These are phyloP conservation scores for Lathronympha strigana DNA, from an alignment of 2,888 invertebrate species.

Conservation along the genomic window DNA sequence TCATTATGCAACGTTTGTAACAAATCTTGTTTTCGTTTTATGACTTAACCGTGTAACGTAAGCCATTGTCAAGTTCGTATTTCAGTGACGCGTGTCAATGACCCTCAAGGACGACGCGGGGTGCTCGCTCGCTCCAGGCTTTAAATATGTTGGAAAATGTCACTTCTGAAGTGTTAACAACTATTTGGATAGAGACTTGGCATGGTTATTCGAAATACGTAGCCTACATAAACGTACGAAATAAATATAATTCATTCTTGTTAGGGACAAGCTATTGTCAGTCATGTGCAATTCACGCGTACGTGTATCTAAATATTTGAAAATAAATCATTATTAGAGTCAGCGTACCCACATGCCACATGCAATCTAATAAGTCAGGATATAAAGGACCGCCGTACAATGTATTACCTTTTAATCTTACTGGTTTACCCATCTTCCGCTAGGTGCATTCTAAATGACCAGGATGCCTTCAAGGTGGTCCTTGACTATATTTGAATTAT, in stretches of 20 bases:
- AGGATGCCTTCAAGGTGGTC: too few relatives aligned
- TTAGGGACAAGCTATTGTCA: background rate
- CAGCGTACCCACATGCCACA: too few relatives aligned
- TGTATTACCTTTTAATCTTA: too few relatives aligned
- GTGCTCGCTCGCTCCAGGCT: slow-evolving; percentile 12
- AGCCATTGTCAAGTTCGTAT: slow-evolving; percentile 37
- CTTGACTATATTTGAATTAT: too few relatives aligned
- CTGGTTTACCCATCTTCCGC: too few relatives aligned
- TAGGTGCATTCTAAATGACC: too few relatives aligned
- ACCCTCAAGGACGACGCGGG: slow-evolving; percentile 36
- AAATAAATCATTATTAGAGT: background rate
- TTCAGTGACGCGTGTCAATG: slow-evolving; percentile 36
- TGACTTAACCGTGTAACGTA: slow-evolving; percentile 25
- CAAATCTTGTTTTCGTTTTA: slow-evolving; percentile 33
- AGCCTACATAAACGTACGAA: background rate
- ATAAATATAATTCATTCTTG: background rate
- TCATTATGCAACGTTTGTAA: slow-evolving; percentile 33
- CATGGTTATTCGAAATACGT: background rate
- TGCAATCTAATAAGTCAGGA: too few relatives aligned
- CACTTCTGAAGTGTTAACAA: slow-evolving; percentile 14
- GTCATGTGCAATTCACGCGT: background rate
- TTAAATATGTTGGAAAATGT: slow-evolving; percentile 28
- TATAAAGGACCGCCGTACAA: too few relatives aligned
- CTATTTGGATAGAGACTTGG: background rate
- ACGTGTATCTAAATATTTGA: background rate